These are phyloP conservation scores for Eurystomus glaucurus DNA, from an alignment of 2,797 vertebrate species.

Conservation along the genomic window DNA sequence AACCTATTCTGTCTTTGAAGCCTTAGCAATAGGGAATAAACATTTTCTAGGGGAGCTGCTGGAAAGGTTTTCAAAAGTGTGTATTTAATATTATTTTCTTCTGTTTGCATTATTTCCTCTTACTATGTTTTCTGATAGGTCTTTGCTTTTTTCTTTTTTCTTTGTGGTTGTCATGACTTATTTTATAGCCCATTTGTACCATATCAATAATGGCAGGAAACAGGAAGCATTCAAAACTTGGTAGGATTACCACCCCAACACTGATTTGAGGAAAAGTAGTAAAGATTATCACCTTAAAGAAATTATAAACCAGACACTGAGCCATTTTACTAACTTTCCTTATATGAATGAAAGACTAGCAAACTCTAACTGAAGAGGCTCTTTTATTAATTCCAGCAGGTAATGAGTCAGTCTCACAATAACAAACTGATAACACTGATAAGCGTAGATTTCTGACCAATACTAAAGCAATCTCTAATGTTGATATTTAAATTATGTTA, in stretches of 20 bases:
- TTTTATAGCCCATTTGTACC: neutral
- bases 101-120: neutral
- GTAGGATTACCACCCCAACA: neutral
- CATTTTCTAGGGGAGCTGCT: neutral
- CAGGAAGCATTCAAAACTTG: neutral
- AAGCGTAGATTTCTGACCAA: neutral
- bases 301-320: neutral
- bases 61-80: neutral
- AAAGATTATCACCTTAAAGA: neutral
- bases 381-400: neutral
- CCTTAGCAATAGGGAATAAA: neutral
- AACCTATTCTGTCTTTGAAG: neutral
- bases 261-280: neutral
- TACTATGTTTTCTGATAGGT: neutral
- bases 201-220: neutral
- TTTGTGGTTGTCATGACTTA: neutral
- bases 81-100: neutral
- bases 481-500: neutral
- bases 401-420: neutral
- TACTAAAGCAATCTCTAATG: neutral
- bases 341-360: neutral
- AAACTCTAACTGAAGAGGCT: neutral
- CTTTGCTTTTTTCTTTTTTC: neutral
- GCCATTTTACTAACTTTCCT: neutral
- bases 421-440: neutral